Conservation (phyloP, 2,797 vertebrate species). For the Pyrocephalus nanus region DNA sequence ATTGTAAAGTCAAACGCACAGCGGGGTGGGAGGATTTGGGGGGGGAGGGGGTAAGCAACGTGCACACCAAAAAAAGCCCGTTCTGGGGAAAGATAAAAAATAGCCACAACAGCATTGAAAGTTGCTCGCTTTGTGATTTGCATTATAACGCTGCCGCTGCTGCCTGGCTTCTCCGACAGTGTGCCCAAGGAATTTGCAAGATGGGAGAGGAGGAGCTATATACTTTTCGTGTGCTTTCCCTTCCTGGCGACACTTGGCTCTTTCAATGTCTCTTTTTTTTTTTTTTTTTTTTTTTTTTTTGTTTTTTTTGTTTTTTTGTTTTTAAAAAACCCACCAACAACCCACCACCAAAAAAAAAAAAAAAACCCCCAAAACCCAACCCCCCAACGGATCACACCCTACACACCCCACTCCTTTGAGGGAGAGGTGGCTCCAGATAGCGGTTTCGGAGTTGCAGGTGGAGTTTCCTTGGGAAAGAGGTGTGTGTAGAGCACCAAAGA, state of each 20-base stretch:
- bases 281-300: too few relatives aligned
- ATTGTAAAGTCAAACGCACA: background rate
- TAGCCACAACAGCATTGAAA: background rate
- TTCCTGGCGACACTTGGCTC: background rate
- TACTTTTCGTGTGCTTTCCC: background rate
- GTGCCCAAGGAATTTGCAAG: background rate
- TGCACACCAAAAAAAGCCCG: background rate
- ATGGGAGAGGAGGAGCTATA: background rate
- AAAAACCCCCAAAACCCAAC: too few relatives aligned
- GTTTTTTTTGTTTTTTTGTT: too few relatives aligned
- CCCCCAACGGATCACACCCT: background rate
- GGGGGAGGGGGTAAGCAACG: accelerated
- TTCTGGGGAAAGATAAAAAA: conserved; percentile 1
- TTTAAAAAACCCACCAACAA: too few relatives aligned
- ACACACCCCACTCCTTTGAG: background rate
- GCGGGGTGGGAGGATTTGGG: accelerated
- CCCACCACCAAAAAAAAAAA: too few relatives aligned
- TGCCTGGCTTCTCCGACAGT: background rate
- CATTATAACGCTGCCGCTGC: background rate
- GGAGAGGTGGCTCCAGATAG: background rate
- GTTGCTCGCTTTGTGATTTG: conserved; percentile 30
- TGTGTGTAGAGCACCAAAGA: too few relatives aligned
- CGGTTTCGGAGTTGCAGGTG: background rate
- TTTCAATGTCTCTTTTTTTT: too few relatives aligned
- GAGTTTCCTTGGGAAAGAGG: background rate